phyloP scores from a whole-genome alignment of 2,797 vertebrate species.

The Gouania willdenowi region DNA sequence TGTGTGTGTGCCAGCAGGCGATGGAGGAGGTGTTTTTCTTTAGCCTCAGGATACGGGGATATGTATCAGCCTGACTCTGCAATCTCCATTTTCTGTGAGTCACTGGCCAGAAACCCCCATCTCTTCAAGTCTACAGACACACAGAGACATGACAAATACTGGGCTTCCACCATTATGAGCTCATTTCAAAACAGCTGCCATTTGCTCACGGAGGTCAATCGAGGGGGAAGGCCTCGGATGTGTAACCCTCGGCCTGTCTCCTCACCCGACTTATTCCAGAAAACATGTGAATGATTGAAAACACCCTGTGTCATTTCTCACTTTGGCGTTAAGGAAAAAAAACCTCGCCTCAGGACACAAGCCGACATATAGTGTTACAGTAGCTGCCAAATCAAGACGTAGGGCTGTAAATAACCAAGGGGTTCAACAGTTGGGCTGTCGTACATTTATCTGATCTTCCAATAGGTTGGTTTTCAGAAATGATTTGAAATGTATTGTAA shows the following conservation, averaged over 20 bases:
- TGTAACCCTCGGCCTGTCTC: slow-evolving; percentile 8
- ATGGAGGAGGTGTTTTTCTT: slow-evolving; percentile 10
- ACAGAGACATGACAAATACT: slow-evolving; percentile 53
- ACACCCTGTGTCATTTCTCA: neutral
- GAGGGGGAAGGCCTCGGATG: slow-evolving; percentile 24
- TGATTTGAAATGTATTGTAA: too few relatives aligned
- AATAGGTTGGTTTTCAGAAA: too few relatives aligned
- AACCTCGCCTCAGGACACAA: too few relatives aligned
- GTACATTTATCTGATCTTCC: too few relatives aligned
- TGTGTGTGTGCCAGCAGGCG: neutral
- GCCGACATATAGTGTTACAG: too few relatives aligned
- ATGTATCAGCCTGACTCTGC: slow-evolving; percentile 62
- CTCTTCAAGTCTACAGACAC: slow-evolving; percentile 17
- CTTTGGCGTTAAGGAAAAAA: too few relatives aligned
- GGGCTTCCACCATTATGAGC: slow-evolving; percentile 62
- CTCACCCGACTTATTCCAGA: slow-evolving; percentile 11
- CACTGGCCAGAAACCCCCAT: slow-evolving; percentile 51
- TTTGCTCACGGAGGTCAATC: slow-evolving; percentile 40
- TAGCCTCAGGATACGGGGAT: slow-evolving; percentile 40
- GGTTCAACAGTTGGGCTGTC: too few relatives aligned
- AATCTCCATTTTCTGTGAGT: slow-evolving; percentile 55
- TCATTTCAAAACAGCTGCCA: slow-evolving; percentile 66
- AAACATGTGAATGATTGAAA: neutral
- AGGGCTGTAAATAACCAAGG: too few relatives aligned
- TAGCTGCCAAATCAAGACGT: too few relatives aligned